These are phyloP conservation scores for Tupiocoris notatus DNA, from an alignment of 2,888 invertebrate genomes.

Conservation along the genomic window DNA sequence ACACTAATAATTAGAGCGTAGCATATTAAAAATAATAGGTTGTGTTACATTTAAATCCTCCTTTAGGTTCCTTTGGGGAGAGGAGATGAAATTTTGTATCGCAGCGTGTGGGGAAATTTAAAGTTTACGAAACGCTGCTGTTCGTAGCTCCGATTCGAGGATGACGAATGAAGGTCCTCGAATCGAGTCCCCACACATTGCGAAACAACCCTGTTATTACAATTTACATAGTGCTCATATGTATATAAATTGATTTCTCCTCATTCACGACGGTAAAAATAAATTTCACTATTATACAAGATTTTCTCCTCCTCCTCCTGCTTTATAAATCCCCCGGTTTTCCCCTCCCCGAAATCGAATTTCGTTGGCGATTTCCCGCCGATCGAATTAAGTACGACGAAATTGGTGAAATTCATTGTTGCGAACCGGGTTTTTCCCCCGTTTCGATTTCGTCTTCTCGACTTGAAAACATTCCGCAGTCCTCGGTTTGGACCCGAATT, in stretches of 20 bases:
- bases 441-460: too few species aligned
- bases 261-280: conserved; percentile 46
- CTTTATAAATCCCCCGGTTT: conserved; percentile 33
- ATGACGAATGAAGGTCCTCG: conserved; percentile 13
- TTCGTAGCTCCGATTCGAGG: neutral
- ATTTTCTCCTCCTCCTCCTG: neutral
- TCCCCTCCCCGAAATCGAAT: conserved; percentile 21
- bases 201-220: conserved; percentile 38
- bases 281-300: conserved; percentile 44
- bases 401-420: conserved; percentile 33
- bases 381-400: conserved; percentile 45
- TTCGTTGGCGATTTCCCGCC: conserved; percentile 11
- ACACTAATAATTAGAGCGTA: conserved; percentile 43
- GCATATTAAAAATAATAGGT: conserved; percentile 45
- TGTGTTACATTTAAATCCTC: conserved; percentile 32
- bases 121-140: too few species aligned
- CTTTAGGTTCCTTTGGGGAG: conserved; percentile 2
- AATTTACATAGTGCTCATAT: conserved; percentile 40
- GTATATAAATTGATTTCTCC: conserved; percentile 43
- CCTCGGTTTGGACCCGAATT: conserved; percentile 45
- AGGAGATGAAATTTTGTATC: conserved; percentile 28
- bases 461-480: conserved; percentile 43
- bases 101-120: conserved; percentile 40
- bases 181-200: conserved; percentile 39
- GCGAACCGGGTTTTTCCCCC: conserved; percentile 16